Base-by-base conservation (phyloP, 2,113 vertebrate species). In the Abramis brama region DNA sequence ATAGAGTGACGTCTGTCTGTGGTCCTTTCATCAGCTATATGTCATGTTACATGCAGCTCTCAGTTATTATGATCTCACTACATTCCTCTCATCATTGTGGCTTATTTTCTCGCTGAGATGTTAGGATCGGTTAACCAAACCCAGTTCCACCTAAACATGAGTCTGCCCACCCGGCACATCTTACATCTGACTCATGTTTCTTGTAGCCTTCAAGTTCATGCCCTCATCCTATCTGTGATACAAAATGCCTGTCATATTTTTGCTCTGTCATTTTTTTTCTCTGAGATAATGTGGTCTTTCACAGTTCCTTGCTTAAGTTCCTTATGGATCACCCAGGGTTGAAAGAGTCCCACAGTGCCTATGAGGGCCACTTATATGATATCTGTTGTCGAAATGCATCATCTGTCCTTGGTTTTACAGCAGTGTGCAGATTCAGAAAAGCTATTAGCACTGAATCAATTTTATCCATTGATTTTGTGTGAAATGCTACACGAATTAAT, bases 71-170 rank as follows among this genome's bases (percentile, higher is more conserved):
- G 23, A 27, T 64, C 13, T 47, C n/a, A 64, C 57, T 19, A 64
- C 79, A 80, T 80, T 80, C 47, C 47, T 77, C 1, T 15, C 8
- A 64, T 80, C 5, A 64, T 13, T 64, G 59, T 80, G n/a, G 23
- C 77, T 39, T 39, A 60, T 43, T 59, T 59, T 79, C 77, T 79
- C 17, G 6, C 60, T 39, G 52, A 25, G 33, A 36, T 59, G 50
- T 59, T 10, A 39, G 55, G 71, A 43, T 43, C 39, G 39, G 73
- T 43, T 71, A 71, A 23, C 33, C 68, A 71, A 21, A 36, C 33
- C 33, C 21, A 36, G 33, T 36, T 73, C 36, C 19, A 23, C 68
- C 10, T n/a, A 73, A 73, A 73, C 21, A 43, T 23, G 19, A 43
- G 36, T 73, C 36, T 73, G 19, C 19, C n/a, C n/a, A n/a, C n/a